Percentiles rank a stretch among this genome's conserved stretches.
Evolutionary conservation across 1,140 invertebrate genomes (phyloP).

Genomic region (Drosophila aff.): DNA sequence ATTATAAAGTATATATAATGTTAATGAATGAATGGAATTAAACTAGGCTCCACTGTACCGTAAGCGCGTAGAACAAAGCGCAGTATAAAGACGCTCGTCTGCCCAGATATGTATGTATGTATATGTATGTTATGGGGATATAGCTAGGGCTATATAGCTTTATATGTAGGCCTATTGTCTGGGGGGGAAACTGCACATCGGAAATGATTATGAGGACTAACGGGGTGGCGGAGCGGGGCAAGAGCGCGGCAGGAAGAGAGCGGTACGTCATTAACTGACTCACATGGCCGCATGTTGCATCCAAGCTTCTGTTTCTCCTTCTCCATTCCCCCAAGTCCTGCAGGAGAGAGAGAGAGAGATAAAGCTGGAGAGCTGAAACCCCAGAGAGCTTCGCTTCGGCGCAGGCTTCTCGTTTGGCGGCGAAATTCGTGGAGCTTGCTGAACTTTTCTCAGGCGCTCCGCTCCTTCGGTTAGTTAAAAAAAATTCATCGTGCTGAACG

Average conservation of each 20-base stretch:
- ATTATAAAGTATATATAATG: background rate
- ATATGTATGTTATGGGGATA: constrained; percentile 22
- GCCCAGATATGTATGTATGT: constrained; percentile 15
- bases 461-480: constrained; percentile 59
- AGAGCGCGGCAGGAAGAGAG: background rate
- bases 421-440: constrained; percentile 33
- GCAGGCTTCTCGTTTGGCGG: constrained; percentile 39
- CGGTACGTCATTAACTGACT: constrained; percentile 63
- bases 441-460: constrained; percentile 47
- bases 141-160: constrained; percentile 20
- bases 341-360: constrained; percentile 5
- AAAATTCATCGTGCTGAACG: constrained; percentile 73
- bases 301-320: constrained; percentile 31
- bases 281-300: constrained; percentile 79
- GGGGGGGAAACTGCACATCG: constrained; percentile 66
- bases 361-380: background rate
- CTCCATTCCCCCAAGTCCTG: constrained; percentile 44
- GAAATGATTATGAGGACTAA: constrained; percentile 64
- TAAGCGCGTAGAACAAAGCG: constrained; percentile 42
- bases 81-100: constrained; percentile 44
- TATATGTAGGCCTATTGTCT: constrained; percentile 71
- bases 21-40: too few relatives aligned
- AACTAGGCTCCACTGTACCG: constrained; percentile 11
- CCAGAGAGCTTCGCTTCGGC: constrained; percentile 16
- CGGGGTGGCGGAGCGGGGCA: background rate